Base-by-base conservation (phyloP, 92 coral and sea anemone genomes). In the Blastomussa wellsi region DNA sequence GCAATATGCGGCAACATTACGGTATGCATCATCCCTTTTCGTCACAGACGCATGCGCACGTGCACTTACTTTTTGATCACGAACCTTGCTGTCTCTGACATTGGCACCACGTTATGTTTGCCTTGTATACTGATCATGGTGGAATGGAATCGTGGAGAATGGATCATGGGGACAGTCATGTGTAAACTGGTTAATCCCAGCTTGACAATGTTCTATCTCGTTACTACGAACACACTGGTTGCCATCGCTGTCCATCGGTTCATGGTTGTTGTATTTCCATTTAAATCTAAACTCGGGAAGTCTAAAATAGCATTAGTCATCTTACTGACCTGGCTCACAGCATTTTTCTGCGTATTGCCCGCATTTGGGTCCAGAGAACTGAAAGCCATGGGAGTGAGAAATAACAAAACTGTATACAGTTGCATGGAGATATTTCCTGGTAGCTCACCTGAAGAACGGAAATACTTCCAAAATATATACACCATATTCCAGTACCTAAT, bases 171-270 rank as follows among this genome's bases (percentile, higher is more conserved):
- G 0, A 26, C 47, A 47, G 77, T 83, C 1, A 90, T 94, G 95
- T 94, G 98, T 66, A 94, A 92, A 57, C 88, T 94, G 16, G 98
- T 94, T 36, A 92, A 94, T 76, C 98, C 98, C 11, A 82, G 93
- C 68, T 44, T 94, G 29, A 90, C 94, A 9, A 84, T 94, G 90
- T 94, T 92, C 76, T 82, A 92, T 28, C 84, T 94, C 10, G 93
- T 92, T 57, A 94, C 98, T 13, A 94, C 98, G 8, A 94, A 94
- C 39, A 92, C 98, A 0, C 86, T 94, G 41, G 95, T 94, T 0
- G 98, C 98, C 5, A 92, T 94, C 66, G 98, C 98, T 4, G 74
- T 90, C 16, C 94, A 94, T 67, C 92, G 98, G 31, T 94, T 94
- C 79, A 69, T 94, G 44, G 93, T 94, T 0, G 67, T 94, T 31